Base-by-base conservation (phyloP, 2,113 vertebrate species). In the Ctenomys sociabilis region DNA sequence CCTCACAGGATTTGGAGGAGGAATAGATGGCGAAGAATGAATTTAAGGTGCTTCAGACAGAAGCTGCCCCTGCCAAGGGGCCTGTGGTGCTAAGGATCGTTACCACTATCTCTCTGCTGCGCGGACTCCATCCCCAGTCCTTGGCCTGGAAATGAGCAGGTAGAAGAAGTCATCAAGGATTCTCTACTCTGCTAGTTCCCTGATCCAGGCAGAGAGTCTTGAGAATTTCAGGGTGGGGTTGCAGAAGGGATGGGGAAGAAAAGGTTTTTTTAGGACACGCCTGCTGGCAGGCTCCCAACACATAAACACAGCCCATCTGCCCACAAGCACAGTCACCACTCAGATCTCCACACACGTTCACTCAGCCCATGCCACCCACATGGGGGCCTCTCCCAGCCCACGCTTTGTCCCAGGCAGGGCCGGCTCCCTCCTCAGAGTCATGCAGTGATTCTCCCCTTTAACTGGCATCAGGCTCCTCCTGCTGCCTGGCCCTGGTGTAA, bases 51-150 rank as follows among this genome's bases (percentile, higher is more conserved):
- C 57, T 80, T 2, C 66, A 64, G 40, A 24, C 2, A 72, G 70
- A 72, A 77, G 14, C 64, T 11, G 8, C 49, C 35, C 13, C 0
- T 10, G 45, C 11, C 26, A 37, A 40, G 80, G 32, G 43, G 43
- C 57, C 17, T 13, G 0, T 35, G 28, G 57, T 28, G 78, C 84
- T 49, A 54, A 35, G 5, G 40, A 19, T 4, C 8, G 22, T 24
- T 14, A 4, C 13, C 63, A n/a, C 70, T 94, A 4, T 57, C 78
- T 80, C 22, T 92, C 43, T 35, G 28, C 64, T 21, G 24, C 35
- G 5, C 21, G 7, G 0, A 13, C 1, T 12, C 32, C 16, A 80
- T 30, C 21, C 21, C 7, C 3, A 24, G 43, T 37, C 57, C 43
- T 1, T 54, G 30, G 45, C 52, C 59, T 61, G 35, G 17, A 82